Evolutionary conservation across 2,888 invertebrate species (phyloP), one percentile per base, ranked within the genome.

Genomic region (Choristoneura rosaceana): DNA sequence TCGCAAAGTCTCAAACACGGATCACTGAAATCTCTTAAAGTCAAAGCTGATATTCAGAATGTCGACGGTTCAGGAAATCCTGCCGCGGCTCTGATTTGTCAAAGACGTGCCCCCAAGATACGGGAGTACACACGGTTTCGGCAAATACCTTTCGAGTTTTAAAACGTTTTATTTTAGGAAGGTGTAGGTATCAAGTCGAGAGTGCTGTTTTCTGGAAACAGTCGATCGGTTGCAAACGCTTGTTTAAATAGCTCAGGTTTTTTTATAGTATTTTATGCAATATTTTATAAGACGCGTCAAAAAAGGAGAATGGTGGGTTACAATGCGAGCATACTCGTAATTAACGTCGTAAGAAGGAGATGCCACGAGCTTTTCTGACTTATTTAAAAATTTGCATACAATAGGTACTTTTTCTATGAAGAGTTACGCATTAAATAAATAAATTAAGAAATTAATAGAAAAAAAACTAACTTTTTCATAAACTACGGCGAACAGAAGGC

Each of bases 1-100:
- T 66, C 70, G 52, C 61, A 43, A 52, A 17, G 61, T 43, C 61
- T 61, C 61, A 61, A 61, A 61, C 63, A 25, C 60, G 60, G 68
- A 68, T 68, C 59, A 41, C 58, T 41, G 17, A 38, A 41, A 70
- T 65, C 70, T 52, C 60, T 55, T 45, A 41, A 52, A 65, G 60
- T 65, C 66, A 71, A 66, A 71, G 71, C 66, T 52, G 66, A 71
- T 71, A 71, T 71, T 66, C 66, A 66, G 52, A 70, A 52, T 55
- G 60, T 33, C 25, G 47, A 14, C 66, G 58, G 63, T 58, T 66
- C 71, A 61, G 71, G 71, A 66, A 55, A 61, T 71, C 66, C 66
- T 45, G 38, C 52, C 10, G 10, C 34, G 2, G 34, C 52, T 14
- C 66, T 71, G 71, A 71, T 71, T 71, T 71, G 71, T 71, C 71